A percentile compares a stretch with the other conserved stretches of the same genome.
phyloP scores from a whole-genome alignment of 2,888 invertebrate species.

The Gnatocerus cornutus region DNA sequence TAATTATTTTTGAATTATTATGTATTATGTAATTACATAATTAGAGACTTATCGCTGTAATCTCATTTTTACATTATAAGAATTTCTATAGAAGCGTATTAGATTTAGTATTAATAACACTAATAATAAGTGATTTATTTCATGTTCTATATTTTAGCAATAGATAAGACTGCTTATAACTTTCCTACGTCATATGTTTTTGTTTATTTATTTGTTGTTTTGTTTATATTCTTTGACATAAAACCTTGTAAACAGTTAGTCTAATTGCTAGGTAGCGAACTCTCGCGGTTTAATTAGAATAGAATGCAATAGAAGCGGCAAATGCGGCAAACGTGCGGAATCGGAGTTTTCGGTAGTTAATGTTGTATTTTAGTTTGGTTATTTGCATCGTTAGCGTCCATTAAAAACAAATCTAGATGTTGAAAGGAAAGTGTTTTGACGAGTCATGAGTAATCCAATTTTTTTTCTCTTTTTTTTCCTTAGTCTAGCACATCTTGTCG shows the following conservation, averaged over 20 bases:
- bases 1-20: constrained; percentile 8
- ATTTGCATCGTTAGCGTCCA: no score
- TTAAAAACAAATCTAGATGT: no score
- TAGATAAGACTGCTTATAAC: neutral
- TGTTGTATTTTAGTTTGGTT: no score
- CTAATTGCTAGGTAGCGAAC: constrained; percentile 1
- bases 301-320: neutral
- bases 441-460: no score
- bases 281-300: neutral
- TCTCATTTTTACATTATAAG: neutral
- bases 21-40: neutral
- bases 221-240: constrained; percentile 1
- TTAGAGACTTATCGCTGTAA: neutral
- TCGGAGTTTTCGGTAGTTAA: no score
- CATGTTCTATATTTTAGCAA: neutral
- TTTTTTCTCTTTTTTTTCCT: no score
- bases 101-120: neutral
- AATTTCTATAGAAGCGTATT: neutral
- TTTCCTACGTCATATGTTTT: neutral
- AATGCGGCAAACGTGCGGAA: neutral
- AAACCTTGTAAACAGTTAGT: constrained; percentile 1
- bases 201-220: neutral
- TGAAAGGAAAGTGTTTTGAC: no score
- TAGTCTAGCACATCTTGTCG: no score
- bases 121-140: constrained; percentile 1